A percentile compares a stretch with the other conserved stretches of the same genome.
These are phyloP conservation scores for Tolypeutes matacus DNA, from an alignment of 2,797 vertebrate genomes.

Conservation along the genomic window DNA sequence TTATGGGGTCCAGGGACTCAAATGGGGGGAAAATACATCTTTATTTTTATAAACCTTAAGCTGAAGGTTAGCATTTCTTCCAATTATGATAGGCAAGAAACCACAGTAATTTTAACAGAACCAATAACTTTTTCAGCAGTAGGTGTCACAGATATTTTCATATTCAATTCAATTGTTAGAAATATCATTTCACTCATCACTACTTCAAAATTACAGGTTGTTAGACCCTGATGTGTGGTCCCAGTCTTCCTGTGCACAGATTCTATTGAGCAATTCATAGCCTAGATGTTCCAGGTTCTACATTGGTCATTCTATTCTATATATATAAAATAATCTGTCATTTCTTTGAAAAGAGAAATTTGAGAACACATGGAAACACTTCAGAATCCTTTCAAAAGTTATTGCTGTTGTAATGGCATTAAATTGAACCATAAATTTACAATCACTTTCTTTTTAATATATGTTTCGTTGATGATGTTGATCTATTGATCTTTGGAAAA, in stretches of 20 bases:
- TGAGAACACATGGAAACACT: not conserved
- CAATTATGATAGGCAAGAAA: constrained; percentile 18
- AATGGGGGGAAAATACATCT: not conserved
- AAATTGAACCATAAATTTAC: not conserved
- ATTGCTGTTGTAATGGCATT: not conserved
- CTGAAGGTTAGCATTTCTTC: constrained; percentile 23
- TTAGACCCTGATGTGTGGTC: not conserved
- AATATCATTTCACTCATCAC: not conserved
- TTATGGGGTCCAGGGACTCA: not conserved
- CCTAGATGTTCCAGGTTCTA: not conserved
- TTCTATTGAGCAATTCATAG: no score
- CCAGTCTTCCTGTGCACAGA: no score
- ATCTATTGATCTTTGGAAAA: not conserved
- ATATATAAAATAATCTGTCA: not conserved
- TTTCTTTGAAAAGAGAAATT: not conserved
- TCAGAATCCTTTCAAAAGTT: not conserved
- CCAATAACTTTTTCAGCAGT: constrained; percentile 8
- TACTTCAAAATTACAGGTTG: not conserved
- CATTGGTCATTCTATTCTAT: not conserved
- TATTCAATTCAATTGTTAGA: not conserved
- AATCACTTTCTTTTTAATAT: not conserved
- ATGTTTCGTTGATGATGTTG: not conserved
- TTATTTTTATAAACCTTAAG: constrained; percentile 33
- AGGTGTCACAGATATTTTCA: constrained; percentile 2
- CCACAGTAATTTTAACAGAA: not conserved